Percentiles rank a stretch among this genome's conserved stretches.
Evolutionary conservation across 2,888 invertebrate species (phyloP).

Genomic region (Tenthredo notha): DNA sequence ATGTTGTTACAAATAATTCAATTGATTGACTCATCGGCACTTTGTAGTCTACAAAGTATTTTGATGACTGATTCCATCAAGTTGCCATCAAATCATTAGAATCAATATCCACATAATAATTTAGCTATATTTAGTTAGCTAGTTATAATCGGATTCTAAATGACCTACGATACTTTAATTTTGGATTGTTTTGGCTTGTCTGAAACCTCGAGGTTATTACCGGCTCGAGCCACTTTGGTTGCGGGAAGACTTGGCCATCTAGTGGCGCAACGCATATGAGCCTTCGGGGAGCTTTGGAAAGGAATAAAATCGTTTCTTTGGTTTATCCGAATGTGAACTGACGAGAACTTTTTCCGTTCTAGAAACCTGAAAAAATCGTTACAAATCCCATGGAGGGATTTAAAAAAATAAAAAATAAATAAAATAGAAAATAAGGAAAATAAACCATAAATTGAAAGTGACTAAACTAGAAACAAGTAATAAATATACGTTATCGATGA

Average conservation of each 20-base stretch:
- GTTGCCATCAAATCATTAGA: not conserved
- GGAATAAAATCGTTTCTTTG: not conserved
- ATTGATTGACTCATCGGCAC: not conserved
- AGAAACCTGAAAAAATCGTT: not conserved
- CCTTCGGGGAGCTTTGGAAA: not conserved
- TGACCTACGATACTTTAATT: not conserved
- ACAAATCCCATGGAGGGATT: not conserved
- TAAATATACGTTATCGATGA: not conserved
- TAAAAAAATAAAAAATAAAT: not conserved
- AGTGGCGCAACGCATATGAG: not conserved
- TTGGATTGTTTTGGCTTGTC: not conserved
- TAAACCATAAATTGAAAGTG: not conserved
- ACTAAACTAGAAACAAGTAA: not conserved
- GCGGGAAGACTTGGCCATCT: not conserved
- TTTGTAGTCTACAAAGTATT: not conserved
- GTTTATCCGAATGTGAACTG: not conserved
- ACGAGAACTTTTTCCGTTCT: too few relatives aligned
- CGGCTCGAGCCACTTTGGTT: not conserved
- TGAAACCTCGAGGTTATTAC: not conserved
- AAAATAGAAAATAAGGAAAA: not conserved
- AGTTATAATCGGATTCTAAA: not conserved
- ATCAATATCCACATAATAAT: not conserved
- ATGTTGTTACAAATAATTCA: not conserved
- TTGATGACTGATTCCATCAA: not conserved
- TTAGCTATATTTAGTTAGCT: not conserved